Evolutionary conservation across 2,888 invertebrate genomes (phyloP).

Genomic region (Acanthosepion pharaonis): DNA sequence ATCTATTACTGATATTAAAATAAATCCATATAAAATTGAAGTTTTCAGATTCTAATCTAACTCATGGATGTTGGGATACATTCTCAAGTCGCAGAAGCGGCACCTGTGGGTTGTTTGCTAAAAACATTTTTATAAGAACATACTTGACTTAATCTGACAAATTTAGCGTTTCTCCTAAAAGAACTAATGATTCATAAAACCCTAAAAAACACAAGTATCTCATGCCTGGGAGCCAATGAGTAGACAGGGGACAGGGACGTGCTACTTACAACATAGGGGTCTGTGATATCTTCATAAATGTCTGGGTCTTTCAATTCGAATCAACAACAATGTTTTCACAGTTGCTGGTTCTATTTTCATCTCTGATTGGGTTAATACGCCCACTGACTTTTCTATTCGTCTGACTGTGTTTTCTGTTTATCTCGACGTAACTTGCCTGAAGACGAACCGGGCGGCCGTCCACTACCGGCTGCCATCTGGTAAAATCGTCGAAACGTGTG

Average conservation of each 20-base stretch:
- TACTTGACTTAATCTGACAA: no score
- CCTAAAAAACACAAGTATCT: background rate
- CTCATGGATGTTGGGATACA: no score
- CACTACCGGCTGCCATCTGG: background rate
- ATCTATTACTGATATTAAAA: no score
- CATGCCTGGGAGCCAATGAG: background rate
- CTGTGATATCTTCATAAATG: background rate
- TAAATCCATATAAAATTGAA: no score
- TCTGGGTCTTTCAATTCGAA: background rate
- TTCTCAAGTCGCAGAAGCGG: no score
- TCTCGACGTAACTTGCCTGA: background rate
- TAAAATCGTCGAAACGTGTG: background rate
- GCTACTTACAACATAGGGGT: background rate
- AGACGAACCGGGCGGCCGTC: background rate
- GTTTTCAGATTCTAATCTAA: no score
- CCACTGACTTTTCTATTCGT: background rate
- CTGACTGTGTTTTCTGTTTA: background rate
- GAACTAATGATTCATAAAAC: background rate
- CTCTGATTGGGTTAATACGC: background rate
- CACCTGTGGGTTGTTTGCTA: no score
- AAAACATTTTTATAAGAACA: no score
- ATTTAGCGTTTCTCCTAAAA: no score
- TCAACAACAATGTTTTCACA: background rate
- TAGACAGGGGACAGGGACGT: background rate
- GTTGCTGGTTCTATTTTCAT: background rate